Conservation (phyloP, 2,888 invertebrate genomes). For the Ischnura elegans region DNA sequence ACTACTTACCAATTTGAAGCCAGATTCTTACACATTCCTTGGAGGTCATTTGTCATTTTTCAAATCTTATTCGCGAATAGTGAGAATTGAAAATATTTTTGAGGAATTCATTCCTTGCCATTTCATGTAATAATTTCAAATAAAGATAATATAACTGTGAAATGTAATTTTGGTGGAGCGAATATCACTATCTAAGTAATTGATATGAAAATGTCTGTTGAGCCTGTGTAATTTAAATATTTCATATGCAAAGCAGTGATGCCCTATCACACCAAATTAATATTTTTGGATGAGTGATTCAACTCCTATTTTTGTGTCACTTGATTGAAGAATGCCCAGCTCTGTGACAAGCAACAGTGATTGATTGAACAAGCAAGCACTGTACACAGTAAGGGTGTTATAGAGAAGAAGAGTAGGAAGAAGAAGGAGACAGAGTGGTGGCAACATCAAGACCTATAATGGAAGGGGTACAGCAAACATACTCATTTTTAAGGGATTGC, state of each 20-base stretch:
- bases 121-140: not conserved
- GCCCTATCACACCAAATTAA: not conserved
- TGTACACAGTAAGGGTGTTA: conserved; percentile 16
- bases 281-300: not conserved
- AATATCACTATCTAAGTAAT: conserved; percentile 15
- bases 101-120: conserved; percentile 18
- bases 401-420: conserved; percentile 30
- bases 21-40: conserved; percentile 47
- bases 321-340: conserved; percentile 61
- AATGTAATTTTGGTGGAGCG: conserved; percentile 15
- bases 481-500: conserved; percentile 16
- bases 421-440: conserved; percentile 41
- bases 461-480: conserved; percentile 47
- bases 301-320: conserved; percentile 18
- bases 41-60: conserved; percentile 46
- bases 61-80: conserved; percentile 4
- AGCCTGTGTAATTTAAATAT: conserved; percentile 33
- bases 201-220: not conserved
- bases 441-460: conserved; percentile 5
- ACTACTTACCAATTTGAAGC: conserved; percentile 59
- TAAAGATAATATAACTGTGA: conserved; percentile 2
- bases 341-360: conserved; percentile 56
- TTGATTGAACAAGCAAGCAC: conserved; percentile 59
- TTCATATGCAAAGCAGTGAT: conserved; percentile 58
- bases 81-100: not conserved